These are phyloP conservation scores for Habropoda laboriosa DNA, from an alignment of 1,140 invertebrate species.

Conservation along the genomic window DNA sequence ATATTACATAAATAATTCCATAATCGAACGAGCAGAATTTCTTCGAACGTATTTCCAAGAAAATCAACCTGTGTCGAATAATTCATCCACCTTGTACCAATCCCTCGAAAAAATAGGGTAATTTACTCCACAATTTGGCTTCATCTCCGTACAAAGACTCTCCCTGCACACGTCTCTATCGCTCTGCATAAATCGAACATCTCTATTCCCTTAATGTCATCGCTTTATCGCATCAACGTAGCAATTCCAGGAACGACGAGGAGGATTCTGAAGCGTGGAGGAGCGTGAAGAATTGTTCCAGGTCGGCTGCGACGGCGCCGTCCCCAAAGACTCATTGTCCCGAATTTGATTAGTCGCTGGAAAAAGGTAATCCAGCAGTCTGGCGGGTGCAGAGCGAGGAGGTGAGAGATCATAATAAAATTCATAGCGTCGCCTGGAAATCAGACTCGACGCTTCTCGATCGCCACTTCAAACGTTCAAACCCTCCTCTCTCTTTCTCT, in stretches of 20 bases:
- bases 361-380: neutral
- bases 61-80: no score
- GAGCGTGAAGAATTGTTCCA: neutral
- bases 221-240: neutral
- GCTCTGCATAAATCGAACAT: no score
- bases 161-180: no score
- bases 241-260: neutral
- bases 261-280: neutral
- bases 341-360: constrained; percentile 31
- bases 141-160: no score
- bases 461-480: constrained; percentile 39
- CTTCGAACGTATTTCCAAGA: no score
- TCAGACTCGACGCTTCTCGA: constrained; percentile 46
- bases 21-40: no score
- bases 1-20: no score
- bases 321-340: constrained; percentile 12
- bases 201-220: neutral
- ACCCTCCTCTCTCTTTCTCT: neutral
- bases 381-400: neutral
- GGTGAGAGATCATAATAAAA: constrained; percentile 56
- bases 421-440: constrained; percentile 60
- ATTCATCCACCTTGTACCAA: no score
- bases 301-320: neutral
- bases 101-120: no score
- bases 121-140: no score